A percentile compares a stretch with the other conserved stretches of the same genome.
Evolutionary conservation across 1,140 invertebrate genomes (phyloP).

Genomic region (Diachasmimorpha longicaudata): DNA sequence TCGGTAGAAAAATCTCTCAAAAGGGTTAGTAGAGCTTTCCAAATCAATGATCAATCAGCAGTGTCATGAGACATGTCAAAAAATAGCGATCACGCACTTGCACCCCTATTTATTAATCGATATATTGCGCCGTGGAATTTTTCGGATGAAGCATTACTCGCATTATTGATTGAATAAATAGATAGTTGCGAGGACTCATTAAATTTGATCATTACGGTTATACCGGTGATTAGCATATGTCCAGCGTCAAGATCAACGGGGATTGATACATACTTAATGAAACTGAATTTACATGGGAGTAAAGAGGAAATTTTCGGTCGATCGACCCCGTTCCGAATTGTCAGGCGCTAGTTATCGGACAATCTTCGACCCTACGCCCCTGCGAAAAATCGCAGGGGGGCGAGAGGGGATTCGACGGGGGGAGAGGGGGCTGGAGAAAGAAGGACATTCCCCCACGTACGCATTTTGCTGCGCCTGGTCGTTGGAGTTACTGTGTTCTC

Average conservation of each 20-base stretch:
- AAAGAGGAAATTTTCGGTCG: background rate
- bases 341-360: background rate
- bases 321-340: background rate
- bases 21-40: too few relatives aligned
- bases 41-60: too few relatives aligned
- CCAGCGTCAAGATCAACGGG: background rate
- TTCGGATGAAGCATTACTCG: too few relatives aligned
- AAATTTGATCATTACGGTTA: too few relatives aligned
- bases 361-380: slow-evolving; percentile 33
- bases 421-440: background rate
- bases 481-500: background rate
- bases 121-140: too few relatives aligned
- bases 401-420: background rate
- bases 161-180: too few relatives aligned
- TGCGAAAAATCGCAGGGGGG: slow-evolving; percentile 30
- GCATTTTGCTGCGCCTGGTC: background rate
- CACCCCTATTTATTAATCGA: too few relatives aligned
- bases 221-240: background rate
- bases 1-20: too few relatives aligned
- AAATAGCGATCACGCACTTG: too few relatives aligned
- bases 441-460: slow-evolving; percentile 43
- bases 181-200: too few relatives aligned
- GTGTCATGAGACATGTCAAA: too few relatives aligned
- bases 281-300: background rate
- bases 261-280: background rate